A percentile compares a stretch with the other conserved stretches of the same genome.
Evolutionary conservation across 1,140 invertebrate genomes (phyloP).

Genomic region (Myzus persicae): DNA sequence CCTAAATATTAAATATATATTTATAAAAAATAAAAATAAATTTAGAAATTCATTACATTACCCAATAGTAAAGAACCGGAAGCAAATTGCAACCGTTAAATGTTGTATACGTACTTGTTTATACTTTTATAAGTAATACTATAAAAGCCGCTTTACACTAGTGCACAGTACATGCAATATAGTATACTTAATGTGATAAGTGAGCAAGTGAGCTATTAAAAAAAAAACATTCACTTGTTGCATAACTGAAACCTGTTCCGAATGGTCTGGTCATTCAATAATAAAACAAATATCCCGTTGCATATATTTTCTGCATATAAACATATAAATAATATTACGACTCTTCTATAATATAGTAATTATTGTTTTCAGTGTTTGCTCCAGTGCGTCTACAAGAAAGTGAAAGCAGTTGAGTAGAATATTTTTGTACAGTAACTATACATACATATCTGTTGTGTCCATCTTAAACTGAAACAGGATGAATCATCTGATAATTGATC

Average conservation of each 20-base stretch:
- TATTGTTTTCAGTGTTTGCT: slow-evolving; percentile 70
- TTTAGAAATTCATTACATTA: not conserved
- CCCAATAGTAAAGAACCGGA: not conserved
- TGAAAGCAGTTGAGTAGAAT: slow-evolving; percentile 67
- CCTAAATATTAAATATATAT: not conserved
- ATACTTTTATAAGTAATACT: not conserved
- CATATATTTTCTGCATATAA: slow-evolving; percentile 20
- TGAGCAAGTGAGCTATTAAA: slow-evolving; percentile 15
- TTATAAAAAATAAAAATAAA: not conserved
- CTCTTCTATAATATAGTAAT: slow-evolving; percentile 23
- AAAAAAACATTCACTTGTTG: slow-evolving; percentile 44
- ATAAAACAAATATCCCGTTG: not conserved
- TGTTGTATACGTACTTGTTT: not conserved
- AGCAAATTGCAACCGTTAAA: not conserved
- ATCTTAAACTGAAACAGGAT: not conserved
- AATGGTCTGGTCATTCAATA: slow-evolving; percentile 20
- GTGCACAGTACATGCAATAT: not conserved
- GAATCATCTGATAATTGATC: slow-evolving; percentile 65
- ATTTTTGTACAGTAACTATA: not conserved
- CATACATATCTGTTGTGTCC: not conserved
- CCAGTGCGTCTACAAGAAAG: slow-evolving; percentile 74
- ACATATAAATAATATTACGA: slow-evolving; percentile 27
- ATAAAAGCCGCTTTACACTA: not conserved
- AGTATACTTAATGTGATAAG: not conserved
- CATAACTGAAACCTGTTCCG: slow-evolving; percentile 24